Conservation (phyloP, 2,797 vertebrate species). For the Dendrocincla fuliginosa region DNA sequence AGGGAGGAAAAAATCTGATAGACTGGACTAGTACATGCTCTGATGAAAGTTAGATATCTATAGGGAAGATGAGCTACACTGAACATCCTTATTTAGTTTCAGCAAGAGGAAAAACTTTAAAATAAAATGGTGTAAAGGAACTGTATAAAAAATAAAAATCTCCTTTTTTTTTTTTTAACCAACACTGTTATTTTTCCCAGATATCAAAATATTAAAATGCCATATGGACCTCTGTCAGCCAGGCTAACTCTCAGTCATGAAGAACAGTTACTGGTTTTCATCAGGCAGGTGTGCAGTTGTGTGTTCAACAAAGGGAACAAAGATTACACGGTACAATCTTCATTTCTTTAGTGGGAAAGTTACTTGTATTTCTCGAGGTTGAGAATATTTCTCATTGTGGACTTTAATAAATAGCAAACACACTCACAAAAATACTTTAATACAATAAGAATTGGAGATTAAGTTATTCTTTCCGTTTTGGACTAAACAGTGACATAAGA, state of each 20-base stretch:
- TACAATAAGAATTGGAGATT: not conserved
- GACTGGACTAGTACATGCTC: not conserved
- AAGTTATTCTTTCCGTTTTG: not conserved
- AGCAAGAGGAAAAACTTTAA: not conserved
- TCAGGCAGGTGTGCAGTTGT: not conserved
- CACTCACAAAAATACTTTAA: not conserved
- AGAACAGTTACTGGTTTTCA: not conserved
- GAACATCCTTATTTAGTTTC: not conserved
- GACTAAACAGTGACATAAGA: not conserved
- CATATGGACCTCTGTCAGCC: not conserved
- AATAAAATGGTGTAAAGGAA: not conserved
- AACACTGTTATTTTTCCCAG: fast-evolving
- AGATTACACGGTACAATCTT: not conserved
- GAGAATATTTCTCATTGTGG: not conserved
- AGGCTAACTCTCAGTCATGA: not conserved
- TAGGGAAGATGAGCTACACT: not conserved
- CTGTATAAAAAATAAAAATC: not conserved
- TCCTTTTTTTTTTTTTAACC: not conserved
- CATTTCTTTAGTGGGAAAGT: not conserved
- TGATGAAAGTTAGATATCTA: not conserved
- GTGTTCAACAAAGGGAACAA: not conserved
- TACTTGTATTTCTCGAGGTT: not conserved
- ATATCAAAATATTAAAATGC: not conserved
- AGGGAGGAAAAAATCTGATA: not conserved
- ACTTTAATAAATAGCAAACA: not conserved